phyloP scores from a whole-genome alignment of 2,113 vertebrate genomes.

The Ovis canadensis region DNA sequence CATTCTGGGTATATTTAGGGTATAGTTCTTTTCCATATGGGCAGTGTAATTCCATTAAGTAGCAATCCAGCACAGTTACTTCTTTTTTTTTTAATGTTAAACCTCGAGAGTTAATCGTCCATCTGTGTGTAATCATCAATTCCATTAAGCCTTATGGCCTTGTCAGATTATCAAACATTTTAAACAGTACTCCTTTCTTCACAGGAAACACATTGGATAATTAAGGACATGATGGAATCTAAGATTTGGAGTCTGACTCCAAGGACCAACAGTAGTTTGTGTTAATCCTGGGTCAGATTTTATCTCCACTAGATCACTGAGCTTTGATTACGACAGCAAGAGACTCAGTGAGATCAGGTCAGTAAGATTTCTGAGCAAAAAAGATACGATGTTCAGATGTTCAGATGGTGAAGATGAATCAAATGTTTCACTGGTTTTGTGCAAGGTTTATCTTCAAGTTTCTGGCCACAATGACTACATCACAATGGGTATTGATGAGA shows the following conservation, averaged over 20 bases:
- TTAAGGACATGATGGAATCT: conserved; percentile 73
- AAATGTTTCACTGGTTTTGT: background rate
- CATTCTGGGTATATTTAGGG: conserved; percentile 86
- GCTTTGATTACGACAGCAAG: background rate
- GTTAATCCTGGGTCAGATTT: conserved; percentile 14
- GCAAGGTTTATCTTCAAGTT: background rate
- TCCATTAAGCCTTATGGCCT: conserved; percentile 90
- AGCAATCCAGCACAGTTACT: conserved; percentile 83
- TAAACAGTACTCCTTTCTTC: conserved; percentile 79
- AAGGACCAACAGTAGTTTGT: conserved; percentile 11
- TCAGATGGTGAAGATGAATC: background rate
- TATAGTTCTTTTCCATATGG: conserved; percentile 88
- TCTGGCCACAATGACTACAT: background rate
- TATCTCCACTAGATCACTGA: background rate
- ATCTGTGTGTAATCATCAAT: conserved; percentile 89
- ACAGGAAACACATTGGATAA: conserved; percentile 80
- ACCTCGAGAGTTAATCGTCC: conserved; percentile 87
- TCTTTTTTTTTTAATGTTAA: conserved; percentile 80
- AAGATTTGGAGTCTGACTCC: conserved; percentile 70
- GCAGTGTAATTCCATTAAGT: conserved; percentile 87
- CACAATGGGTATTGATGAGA: background rate
- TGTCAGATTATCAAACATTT: conserved; percentile 88
- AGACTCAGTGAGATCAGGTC: background rate
- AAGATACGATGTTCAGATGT: background rate
- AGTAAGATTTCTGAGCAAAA: conserved; percentile 27